Evolutionary conservation across 2,888 invertebrate species (phyloP), one percentile per base, ranked within the genome.

Genomic region (Plagodis dolabraria): DNA sequence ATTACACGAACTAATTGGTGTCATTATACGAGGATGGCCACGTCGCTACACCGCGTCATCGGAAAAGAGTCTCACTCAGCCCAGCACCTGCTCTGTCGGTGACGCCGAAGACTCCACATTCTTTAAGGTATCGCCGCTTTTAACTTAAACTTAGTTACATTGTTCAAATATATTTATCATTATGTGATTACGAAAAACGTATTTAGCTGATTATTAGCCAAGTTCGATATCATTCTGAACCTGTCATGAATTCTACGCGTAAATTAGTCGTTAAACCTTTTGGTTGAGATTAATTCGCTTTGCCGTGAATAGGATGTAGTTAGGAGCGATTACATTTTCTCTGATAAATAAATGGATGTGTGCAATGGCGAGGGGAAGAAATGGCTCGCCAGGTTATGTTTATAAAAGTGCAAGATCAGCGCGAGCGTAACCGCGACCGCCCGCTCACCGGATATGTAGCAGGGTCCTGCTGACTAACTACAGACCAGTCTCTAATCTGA

Each of bases 1-100:
- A 81, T 74, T 84, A 85, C 85, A 80, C 74, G 74, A 72, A 86
- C 85, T 86, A 86, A 86, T 86, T 84, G 83, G 78, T 76, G 76
- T 83, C 83, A 84, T 84, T 85, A 86, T 77, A 69, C 71, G 76
- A 74, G 75, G 80, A 79, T 74, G 71, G 77, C 70, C 75, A 71
- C 33, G 10, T 5, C 53, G 47, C 47, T 46, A 33, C 22, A 33
- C 40, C 12, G 12, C 40, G 22, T 42, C 50, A 36, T 36, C 46
- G 44, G 36, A 12, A 22, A 44, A 10, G 48, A 10, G 42, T 34
- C 33, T 35, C 45, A 42, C 54, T 45, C 51, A 62, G 60, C 63
- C 59, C 67, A 61, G 65, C 65, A 7, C 10, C 42, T 42, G 42
- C 8, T 38, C 38, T 9, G 42, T n/a, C 42, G 5, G 5, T 2